Percentiles rank a stretch among this genome's conserved stretches.
phyloP scores from a whole-genome alignment of 2,888 invertebrate species.

The Helobdella robusta region DNA sequence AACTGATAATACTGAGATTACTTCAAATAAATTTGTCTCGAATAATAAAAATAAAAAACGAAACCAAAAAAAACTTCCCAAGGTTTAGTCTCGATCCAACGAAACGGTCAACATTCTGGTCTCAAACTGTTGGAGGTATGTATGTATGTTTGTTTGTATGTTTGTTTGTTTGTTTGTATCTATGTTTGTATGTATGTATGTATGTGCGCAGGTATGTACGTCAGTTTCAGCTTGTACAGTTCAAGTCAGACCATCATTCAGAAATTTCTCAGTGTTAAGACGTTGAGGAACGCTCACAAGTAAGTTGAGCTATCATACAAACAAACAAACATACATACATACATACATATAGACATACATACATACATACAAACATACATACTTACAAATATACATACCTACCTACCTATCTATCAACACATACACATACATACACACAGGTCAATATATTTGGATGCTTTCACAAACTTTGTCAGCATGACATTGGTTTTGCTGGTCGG shows the following conservation, averaged over 20 bases:
- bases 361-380: neutral
- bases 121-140: slow-evolving; percentile 67
- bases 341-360: neutral
- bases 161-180: neutral
- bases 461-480: slow-evolving; percentile 22
- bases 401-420: neutral
- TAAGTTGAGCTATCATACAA: slow-evolving; percentile 11
- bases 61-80: no score
- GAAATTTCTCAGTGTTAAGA: slow-evolving; percentile 31
- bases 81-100: slow-evolving; percentile 70
- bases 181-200: slow-evolving; percentile 1
- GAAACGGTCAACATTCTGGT: slow-evolving; percentile 76
- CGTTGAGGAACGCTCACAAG: slow-evolving; percentile 30
- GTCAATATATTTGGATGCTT: neutral
- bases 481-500: slow-evolving; percentile 33
- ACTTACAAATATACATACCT: neutral
- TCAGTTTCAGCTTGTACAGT: slow-evolving; percentile 80
- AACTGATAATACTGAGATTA: no score
- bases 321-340: neutral
- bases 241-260: slow-evolving; percentile 66
- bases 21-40: no score
- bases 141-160: neutral
- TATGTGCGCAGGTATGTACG: slow-evolving; percentile 57
- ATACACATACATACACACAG: neutral
- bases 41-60: no score